Conservation (phyloP, 2,113 vertebrate species). For the Acanthochromis polyacanthus region DNA sequence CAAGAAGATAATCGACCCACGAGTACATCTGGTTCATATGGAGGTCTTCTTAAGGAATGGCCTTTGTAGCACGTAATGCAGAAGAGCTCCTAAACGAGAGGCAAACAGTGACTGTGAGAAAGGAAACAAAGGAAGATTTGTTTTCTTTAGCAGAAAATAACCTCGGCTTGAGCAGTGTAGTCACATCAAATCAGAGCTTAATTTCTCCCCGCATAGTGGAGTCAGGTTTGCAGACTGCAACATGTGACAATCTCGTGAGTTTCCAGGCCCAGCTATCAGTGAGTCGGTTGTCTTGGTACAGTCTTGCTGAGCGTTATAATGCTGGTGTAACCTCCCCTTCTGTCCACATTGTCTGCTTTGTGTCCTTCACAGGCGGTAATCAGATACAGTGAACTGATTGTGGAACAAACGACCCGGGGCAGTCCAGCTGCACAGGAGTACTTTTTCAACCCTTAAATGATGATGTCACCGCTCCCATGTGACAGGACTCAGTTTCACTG, state of each 20-base stretch:
- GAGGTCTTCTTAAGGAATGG: slow-evolving; percentile 66
- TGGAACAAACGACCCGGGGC: slow-evolving; percentile 74
- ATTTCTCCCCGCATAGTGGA: slow-evolving; percentile 14
- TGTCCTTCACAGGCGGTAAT: slow-evolving; percentile 80
- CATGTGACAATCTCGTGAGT: slow-evolving; percentile 70
- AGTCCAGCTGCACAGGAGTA: slow-evolving; percentile 76
- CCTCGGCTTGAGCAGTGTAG: background rate
- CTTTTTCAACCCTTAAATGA: slow-evolving; percentile 71
- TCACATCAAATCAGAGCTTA: slow-evolving; percentile 36
- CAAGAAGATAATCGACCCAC: slow-evolving; percentile 76
- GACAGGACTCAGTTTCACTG: slow-evolving; percentile 80
- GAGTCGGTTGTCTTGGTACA: slow-evolving; percentile 66
- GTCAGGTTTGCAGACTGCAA: slow-evolving; percentile 33
- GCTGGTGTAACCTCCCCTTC: slow-evolving; percentile 54
- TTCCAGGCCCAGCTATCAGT: slow-evolving; percentile 59
- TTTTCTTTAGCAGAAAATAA: slow-evolving; percentile 36
- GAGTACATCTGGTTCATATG: slow-evolving; percentile 79
- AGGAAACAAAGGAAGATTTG: slow-evolving; percentile 49
- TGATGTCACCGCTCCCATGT: slow-evolving; percentile 83
- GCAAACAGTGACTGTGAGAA: slow-evolving; percentile 50
- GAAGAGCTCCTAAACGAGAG: slow-evolving; percentile 41
- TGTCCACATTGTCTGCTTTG: slow-evolving; percentile 74
- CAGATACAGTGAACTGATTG: slow-evolving; percentile 77
- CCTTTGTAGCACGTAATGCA: slow-evolving; percentile 65
- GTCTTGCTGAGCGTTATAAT: slow-evolving; percentile 58